Percentiles rank a stretch among this genome's conserved stretches.
phyloP scores from a whole-genome alignment of 2,888 invertebrate genomes.

The Gisinianus flammeolus region DNA sequence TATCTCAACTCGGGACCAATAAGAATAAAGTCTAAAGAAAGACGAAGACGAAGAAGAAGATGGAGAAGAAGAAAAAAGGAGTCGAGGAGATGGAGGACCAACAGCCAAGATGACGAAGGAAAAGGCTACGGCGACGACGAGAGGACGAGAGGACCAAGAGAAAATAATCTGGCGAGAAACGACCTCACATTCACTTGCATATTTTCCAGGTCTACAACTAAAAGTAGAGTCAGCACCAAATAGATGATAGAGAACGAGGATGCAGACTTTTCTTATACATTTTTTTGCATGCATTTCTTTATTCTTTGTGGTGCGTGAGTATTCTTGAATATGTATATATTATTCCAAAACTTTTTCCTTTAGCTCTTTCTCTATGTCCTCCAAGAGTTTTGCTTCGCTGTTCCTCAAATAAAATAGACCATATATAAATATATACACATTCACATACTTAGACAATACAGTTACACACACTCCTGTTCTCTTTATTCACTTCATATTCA shows the following conservation, averaged over 20 bases:
- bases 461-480: too few relatives aligned
- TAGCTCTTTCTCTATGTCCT: too few relatives aligned
- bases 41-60: not conserved
- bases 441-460: too few relatives aligned
- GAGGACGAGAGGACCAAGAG: constrained; percentile 9
- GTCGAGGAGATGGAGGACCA: not conserved
- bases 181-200: constrained; percentile 11
- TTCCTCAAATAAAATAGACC: too few relatives aligned
- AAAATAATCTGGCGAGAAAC: constrained; percentile 19
- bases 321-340: too few relatives aligned
- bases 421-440: too few relatives aligned
- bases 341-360: too few relatives aligned
- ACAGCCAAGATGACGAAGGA: not conserved
- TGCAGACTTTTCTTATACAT: not conserved
- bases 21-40: constrained; percentile 29
- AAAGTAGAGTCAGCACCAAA: too few relatives aligned
- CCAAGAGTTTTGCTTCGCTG: too few relatives aligned
- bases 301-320: too few relatives aligned
- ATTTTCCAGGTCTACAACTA: too few relatives aligned
- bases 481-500: not conserved
- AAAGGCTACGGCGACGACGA: constrained; percentile 1
- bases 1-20: constrained; percentile 30
- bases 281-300: not conserved
- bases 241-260: not conserved
- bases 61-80: not conserved